Percentiles rank a stretch among this genome's conserved stretches.
These are phyloP conservation scores for Aplochiton taeniatus DNA, from an alignment of 2,797 vertebrate species.

Conservation along the genomic window DNA sequence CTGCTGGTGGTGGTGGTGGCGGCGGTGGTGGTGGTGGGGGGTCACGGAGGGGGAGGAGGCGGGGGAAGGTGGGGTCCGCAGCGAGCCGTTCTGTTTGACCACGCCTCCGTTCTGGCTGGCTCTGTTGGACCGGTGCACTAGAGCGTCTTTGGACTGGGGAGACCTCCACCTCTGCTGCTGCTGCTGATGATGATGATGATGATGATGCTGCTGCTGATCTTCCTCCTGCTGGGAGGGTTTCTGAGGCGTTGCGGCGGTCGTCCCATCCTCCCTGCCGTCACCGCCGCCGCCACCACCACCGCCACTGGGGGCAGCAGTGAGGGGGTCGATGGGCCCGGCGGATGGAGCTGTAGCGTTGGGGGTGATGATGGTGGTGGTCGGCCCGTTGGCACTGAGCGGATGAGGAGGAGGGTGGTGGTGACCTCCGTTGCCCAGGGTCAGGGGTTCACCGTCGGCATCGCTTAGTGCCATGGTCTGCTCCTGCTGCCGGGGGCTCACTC, in stretches of 20 bases:
- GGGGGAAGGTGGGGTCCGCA: slow-evolving; percentile 68
- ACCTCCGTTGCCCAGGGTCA: slow-evolving; percentile 77
- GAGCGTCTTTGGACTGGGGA: not conserved
- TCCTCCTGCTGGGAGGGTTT: too few species aligned
- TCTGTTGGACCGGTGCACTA: slow-evolving; percentile 34
- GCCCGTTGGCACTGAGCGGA: slow-evolving; percentile 34
- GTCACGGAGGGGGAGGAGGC: slow-evolving; percentile 48
- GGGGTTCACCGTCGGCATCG: slow-evolving; percentile 65
- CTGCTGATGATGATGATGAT: too few species aligned
- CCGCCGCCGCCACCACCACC: slow-evolving; percentile 10
- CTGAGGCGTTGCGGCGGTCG: not conserved
- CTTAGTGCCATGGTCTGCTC: slow-evolving; percentile 84
- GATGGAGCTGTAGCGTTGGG: slow-evolving; percentile 9
- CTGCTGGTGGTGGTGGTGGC: slow-evolving; percentile 39
- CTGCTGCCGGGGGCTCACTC: slow-evolving; percentile 43
- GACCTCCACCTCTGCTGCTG: slow-evolving; percentile 9
- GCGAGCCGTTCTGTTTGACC: slow-evolving; percentile 79
- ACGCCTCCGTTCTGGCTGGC: slow-evolving; percentile 76
- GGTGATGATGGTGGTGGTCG: slow-evolving; percentile 30
- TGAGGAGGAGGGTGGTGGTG: slow-evolving; percentile 47
- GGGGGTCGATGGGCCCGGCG: slow-evolving; percentile 33
- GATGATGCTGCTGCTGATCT: too few species aligned
- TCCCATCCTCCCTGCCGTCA: slow-evolving; percentile 14
- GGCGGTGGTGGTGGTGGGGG: slow-evolving; percentile 63
- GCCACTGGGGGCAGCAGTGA: slow-evolving; percentile 11